These are phyloP conservation scores for Lottia scabra DNA, from an alignment of 2,888 invertebrate species.

Conservation along the genomic window DNA sequence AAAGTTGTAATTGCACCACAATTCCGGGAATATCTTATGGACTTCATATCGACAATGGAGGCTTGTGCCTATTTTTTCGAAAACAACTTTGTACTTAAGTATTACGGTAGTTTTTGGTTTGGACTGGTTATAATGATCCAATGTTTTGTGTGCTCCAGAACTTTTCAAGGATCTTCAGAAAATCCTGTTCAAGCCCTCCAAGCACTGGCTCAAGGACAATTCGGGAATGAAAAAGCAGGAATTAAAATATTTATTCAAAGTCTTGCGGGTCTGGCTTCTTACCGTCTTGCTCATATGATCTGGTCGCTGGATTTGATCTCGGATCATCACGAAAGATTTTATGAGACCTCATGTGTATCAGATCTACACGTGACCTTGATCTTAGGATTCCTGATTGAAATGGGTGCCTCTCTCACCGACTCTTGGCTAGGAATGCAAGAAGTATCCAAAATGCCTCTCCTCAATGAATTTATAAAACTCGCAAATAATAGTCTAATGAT, in stretches of 20 bases:
- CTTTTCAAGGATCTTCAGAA: constrained; percentile 57
- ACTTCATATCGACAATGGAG: constrained; percentile 57
- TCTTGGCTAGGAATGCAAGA: constrained; percentile 57
- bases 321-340: constrained; percentile 56
- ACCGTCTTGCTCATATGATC: constrained; percentile 51
- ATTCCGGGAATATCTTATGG: constrained; percentile 42
- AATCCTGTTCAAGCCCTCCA: constrained; percentile 57
- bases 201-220: constrained; percentile 36
- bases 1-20: constrained; percentile 33
- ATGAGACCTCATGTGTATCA: constrained; percentile 50
- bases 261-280: constrained; percentile 55
- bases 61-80: constrained; percentile 62
- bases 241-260: constrained; percentile 47
- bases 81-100: constrained; percentile 58
- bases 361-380: constrained; percentile 54
- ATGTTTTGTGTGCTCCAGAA: constrained; percentile 53
- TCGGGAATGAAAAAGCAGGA: constrained; percentile 34
- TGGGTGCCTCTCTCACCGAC: constrained; percentile 53
- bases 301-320: constrained; percentile 60
- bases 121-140: constrained; percentile 51
- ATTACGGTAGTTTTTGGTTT: constrained; percentile 54
- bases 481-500: constrained; percentile 57
- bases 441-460: constrained; percentile 34
- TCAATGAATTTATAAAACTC: constrained; percentile 55
- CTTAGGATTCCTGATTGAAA: constrained; percentile 49